A percentile compares a stretch with the other conserved stretches of the same genome.
Conservation (phyloP, 2,888 invertebrate genomes). For the Folsomia manolachei region DNA sequence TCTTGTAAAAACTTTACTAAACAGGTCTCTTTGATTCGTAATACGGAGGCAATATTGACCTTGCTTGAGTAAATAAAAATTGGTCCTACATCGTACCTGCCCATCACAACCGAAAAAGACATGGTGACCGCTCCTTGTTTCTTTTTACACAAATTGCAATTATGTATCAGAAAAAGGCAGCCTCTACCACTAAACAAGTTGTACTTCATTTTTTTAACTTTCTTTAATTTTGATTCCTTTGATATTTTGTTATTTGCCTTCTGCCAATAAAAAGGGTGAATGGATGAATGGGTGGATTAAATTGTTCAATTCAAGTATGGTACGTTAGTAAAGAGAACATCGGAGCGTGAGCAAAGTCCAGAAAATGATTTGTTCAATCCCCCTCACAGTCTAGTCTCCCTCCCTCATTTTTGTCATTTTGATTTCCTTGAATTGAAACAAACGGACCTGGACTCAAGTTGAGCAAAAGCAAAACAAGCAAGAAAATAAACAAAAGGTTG, state of each 20-base stretch:
- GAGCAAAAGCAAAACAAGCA: too few species aligned
- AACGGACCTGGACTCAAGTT: not conserved
- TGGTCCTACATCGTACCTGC: not conserved
- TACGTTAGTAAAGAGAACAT: not conserved
- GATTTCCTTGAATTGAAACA: not conserved
- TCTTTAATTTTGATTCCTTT: not conserved
- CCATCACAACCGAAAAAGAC: not conserved
- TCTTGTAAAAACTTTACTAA: too few species aligned
- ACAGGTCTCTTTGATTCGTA: too few species aligned
- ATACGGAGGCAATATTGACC: not conserved
- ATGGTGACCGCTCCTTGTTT: too few species aligned
- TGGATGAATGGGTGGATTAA: not conserved
- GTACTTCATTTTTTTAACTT: not conserved
- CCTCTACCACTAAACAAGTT: not conserved
- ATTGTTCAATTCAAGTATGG: not conserved
- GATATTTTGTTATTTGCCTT: not conserved
- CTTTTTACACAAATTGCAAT: not conserved
- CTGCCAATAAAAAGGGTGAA: not conserved
- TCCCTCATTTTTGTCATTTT: constrained; percentile 25
- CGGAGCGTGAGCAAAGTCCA: not conserved
- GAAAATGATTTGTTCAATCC: not conserved
- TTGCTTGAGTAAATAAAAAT: not conserved
- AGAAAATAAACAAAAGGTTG: not conserved
- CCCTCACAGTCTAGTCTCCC: not conserved
- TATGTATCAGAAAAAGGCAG: too few species aligned